Evolutionary conservation across 2,888 invertebrate species (phyloP).

Genomic region (Oxycera nigricornis): DNA sequence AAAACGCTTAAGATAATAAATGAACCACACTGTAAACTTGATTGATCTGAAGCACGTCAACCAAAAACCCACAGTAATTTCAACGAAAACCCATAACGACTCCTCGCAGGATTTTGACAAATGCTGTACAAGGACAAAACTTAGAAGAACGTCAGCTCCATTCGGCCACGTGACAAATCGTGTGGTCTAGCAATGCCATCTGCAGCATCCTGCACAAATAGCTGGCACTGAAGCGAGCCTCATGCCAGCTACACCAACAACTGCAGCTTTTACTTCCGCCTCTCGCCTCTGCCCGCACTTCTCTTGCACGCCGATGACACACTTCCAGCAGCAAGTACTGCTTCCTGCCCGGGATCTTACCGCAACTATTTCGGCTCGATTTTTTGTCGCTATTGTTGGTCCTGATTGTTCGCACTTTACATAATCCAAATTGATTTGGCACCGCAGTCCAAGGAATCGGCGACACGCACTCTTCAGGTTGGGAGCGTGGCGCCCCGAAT

Average conservation of each 20-base stretch:
- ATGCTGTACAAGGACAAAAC: too few relatives aligned
- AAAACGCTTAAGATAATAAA: too few relatives aligned
- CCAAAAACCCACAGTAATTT: too few relatives aligned
- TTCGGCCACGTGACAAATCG: conserved; percentile 17
- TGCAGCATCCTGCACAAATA: conserved; percentile 27
- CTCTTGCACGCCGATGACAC: conserved; percentile 26
- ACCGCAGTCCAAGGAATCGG: background rate
- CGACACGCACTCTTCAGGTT: conserved; percentile 4
- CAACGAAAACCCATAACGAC: too few relatives aligned
- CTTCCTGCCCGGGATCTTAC: conserved; percentile 27
- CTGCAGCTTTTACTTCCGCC: background rate
- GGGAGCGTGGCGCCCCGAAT: background rate
- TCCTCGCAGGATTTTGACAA: too few relatives aligned
- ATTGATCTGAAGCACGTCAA: too few relatives aligned
- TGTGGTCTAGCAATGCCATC: conserved; percentile 1
- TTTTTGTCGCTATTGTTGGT: background rate
- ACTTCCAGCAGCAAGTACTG: conserved; percentile 25
- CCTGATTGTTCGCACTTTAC: background rate
- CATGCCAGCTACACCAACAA: background rate
- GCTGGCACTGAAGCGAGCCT: background rate
- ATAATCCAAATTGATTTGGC: conserved; percentile 10
- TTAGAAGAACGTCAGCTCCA: background rate
- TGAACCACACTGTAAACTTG: too few relatives aligned
- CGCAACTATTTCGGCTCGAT: background rate
- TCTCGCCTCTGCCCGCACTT: background rate